Conservation (phyloP, 2,888 invertebrate species). For the Philopedon plagiatum region DNA sequence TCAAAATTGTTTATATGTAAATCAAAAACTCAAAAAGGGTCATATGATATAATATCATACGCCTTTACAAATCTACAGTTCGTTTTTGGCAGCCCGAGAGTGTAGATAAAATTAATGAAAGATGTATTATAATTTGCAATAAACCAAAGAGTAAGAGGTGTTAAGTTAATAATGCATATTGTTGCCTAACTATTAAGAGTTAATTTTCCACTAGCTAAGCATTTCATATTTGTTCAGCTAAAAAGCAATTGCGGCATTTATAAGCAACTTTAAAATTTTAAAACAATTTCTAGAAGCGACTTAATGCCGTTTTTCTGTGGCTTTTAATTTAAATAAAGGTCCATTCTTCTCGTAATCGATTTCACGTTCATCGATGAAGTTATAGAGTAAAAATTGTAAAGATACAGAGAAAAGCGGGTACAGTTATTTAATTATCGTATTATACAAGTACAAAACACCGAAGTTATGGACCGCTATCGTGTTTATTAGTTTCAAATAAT, state of each 20-base stretch:
- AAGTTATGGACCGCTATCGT: slow-evolving; percentile 13
- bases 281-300: slow-evolving; percentile 4
- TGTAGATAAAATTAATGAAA: too few relatives aligned
- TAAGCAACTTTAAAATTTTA: neutral
- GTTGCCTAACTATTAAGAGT: neutral
- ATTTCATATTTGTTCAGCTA: neutral
- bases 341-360: slow-evolving; percentile 15
- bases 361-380: slow-evolving; percentile 9
- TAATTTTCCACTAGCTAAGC: neutral
- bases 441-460: slow-evolving; percentile 24
- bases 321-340: slow-evolving; percentile 22
- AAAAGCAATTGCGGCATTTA: neutral
- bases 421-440: slow-evolving; percentile 34
- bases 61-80: too few relatives aligned
- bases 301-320: neutral
- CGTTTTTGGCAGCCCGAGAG: too few relatives aligned
- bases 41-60: too few relatives aligned
- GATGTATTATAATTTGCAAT: too few relatives aligned
- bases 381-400: slow-evolving; percentile 17
- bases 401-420: slow-evolving; percentile 24
- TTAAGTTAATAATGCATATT: neutral
- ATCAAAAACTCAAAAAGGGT: too few relatives aligned
- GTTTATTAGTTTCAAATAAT: slow-evolving; percentile 23
- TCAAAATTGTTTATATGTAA: too few relatives aligned
- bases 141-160: neutral